phyloP scores from a whole-genome alignment of 2,888 invertebrate genomes.

The Chalcosyrphus nemorum region DNA sequence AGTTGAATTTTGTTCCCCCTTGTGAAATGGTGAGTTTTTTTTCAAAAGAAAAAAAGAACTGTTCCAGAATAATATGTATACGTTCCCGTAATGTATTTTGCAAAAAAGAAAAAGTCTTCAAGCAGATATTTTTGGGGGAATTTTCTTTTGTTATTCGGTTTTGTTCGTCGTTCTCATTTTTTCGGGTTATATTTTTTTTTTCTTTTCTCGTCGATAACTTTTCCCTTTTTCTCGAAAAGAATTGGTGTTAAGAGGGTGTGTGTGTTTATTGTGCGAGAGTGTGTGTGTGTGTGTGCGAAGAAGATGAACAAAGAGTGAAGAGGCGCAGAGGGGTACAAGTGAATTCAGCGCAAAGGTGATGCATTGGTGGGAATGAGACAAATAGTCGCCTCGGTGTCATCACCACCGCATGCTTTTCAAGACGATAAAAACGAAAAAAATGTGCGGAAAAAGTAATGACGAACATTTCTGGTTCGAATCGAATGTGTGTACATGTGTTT shows the following conservation, averaged over 20 bases:
- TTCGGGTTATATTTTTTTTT: constrained; percentile 25
- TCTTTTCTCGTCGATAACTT: constrained; percentile 38
- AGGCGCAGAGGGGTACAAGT: too few species aligned
- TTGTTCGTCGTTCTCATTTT: constrained; percentile 53
- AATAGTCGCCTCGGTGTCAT: constrained; percentile 37
- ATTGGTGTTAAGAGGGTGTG: constrained; percentile 12
- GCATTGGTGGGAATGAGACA: constrained; percentile 1
- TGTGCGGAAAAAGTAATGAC: constrained; percentile 62
- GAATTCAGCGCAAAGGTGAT: constrained; percentile 51
- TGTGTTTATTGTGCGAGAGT: background rate
- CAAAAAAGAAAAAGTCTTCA: constrained; percentile 38
- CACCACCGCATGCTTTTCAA: constrained; percentile 67
- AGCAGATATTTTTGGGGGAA: constrained; percentile 30
- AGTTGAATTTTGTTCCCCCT: constrained; percentile 8
- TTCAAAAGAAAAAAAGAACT: background rate
- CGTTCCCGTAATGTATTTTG: constrained; percentile 25
- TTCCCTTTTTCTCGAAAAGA: constrained; percentile 59
- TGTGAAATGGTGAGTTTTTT: constrained; percentile 41
- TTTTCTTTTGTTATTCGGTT: constrained; percentile 44
- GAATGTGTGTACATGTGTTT: constrained; percentile 12
- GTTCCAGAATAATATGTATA: constrained; percentile 2
- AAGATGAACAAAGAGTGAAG: constrained; percentile 4
- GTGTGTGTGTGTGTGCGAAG: constrained; percentile 10
- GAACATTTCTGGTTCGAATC: constrained; percentile 4
- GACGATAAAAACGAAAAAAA: constrained; percentile 30